phyloP scores from a whole-genome alignment of 2,888 invertebrate species.

The Dynastes hyllus region DNA sequence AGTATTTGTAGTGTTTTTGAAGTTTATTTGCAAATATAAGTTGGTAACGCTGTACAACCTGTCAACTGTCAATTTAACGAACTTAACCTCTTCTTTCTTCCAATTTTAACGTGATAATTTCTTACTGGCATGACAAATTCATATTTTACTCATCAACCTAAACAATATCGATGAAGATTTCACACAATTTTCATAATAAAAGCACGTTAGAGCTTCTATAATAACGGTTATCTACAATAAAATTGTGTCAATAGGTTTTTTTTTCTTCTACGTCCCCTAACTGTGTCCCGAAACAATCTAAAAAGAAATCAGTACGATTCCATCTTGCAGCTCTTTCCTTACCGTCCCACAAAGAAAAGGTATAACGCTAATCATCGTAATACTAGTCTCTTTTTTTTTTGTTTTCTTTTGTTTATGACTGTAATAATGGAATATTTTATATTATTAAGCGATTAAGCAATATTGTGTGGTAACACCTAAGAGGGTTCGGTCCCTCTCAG shows the following conservation, averaged over 20 bases:
- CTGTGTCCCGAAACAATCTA: not conserved
- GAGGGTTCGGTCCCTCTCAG: not conserved
- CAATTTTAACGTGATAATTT: too few species aligned
- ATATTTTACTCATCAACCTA: too few species aligned
- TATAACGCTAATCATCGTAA: too few species aligned
- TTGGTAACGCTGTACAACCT: too few species aligned
- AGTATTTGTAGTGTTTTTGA: too few species aligned
- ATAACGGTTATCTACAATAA: constrained; percentile 27
- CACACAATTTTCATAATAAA: constrained; percentile 25
- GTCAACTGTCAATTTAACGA: too few species aligned
- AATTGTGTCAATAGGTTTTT: constrained; percentile 19
- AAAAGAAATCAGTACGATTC: not conserved
- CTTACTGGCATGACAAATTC: too few species aligned
- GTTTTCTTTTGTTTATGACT: constrained; percentile 8
- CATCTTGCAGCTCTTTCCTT: not conserved
- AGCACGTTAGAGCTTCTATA: constrained; percentile 9
- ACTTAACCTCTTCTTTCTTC: too few species aligned
- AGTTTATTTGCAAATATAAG: too few species aligned
- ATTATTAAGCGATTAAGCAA: constrained; percentile 46
- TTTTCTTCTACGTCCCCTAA: too few species aligned
- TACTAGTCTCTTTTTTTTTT: not conserved
- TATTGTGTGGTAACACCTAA: constrained; percentile 44
- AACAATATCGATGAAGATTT: too few species aligned
- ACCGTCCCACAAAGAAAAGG: too few species aligned
- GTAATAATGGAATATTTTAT: constrained; percentile 49